Percentiles rank a stretch among this genome's conserved stretches.
These are phyloP conservation scores for Rhyacophila evoluta DNA, from an alignment of 2,888 invertebrate genomes.

Conservation along the genomic window DNA sequence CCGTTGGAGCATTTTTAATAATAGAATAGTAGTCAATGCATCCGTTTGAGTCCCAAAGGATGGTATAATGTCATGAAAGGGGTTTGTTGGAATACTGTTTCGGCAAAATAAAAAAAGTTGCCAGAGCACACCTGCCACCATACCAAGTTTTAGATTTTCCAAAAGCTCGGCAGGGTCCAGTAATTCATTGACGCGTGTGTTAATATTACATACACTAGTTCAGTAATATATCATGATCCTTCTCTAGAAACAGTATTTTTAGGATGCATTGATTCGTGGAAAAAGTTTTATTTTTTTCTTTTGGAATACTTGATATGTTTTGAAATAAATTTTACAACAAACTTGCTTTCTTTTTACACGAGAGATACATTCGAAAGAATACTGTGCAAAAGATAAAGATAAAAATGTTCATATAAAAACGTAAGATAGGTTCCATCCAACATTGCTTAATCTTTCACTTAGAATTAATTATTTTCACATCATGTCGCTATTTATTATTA, in stretches of 20 bases:
- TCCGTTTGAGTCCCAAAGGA: background rate
- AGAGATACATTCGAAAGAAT: too few species aligned
- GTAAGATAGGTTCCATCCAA: too few species aligned
- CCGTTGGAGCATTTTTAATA: background rate
- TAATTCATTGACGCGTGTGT: background rate
- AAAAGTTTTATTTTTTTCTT: too few species aligned
- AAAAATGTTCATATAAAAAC: too few species aligned
- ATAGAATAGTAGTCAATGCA: constrained; percentile 1
- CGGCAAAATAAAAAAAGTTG: constrained; percentile 23
- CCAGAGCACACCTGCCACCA: background rate
- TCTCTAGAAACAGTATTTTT: background rate
- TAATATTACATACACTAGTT: background rate
- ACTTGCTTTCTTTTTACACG: too few species aligned
- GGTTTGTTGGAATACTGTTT: background rate
- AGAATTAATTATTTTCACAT: too few species aligned
- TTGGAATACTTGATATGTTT: too few species aligned
- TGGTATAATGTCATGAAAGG: constrained; percentile 8
- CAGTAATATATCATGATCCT: background rate
- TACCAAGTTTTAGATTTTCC: background rate
- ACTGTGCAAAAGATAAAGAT: too few species aligned
- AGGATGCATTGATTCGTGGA: background rate
- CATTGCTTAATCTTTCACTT: too few species aligned
- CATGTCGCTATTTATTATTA: too few species aligned
- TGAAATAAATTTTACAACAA: too few species aligned
- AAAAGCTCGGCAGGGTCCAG: background rate